Base-by-base conservation (phyloP, 2,113 vertebrate species). In the Cervus canadensis region DNA sequence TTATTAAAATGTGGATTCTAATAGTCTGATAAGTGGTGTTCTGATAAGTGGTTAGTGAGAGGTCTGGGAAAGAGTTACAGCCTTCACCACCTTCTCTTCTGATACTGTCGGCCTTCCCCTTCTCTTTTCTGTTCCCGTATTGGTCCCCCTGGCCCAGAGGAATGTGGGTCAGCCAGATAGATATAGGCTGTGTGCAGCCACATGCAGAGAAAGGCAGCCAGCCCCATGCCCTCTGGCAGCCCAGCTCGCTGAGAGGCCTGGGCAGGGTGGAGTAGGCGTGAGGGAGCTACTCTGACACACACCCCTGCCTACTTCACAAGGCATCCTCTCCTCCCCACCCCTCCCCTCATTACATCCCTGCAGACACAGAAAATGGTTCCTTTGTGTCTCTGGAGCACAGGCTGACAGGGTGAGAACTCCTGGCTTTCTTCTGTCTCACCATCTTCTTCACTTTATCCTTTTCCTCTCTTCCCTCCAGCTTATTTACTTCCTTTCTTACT, bases 121-220 rank as follows among this genome's bases (percentile, higher is more conserved):
- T 71, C 67, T 82, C 40, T 28, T 7, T 71, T 81, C 94, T 93
- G 28, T 71, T 89, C 94, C 84, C 28, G n/a, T 60, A 30, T 15
- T 83, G 67, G 84, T 71, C 64, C 95, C 33, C 87, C 95, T 50
- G 74, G 64, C 82, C 88, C 67, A 60, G n/a, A 96, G 78, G 82
- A 92, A 86, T 56, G 71, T 62, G 76, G 76, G 43, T 91, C 85
- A 76, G 94, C 67, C 57, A 62, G 79, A 16, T 33, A 90, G 91
- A 54, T 4, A 2, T 3, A 52, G 81, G 84, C 62, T n/a, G 4
- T 84, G 8, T 14, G 9, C 40, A 54, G 78, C 40, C 67, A 62
- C 76, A 3, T n/a, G 54, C 60, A 57, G 45, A 96, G 76, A 45
- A 54, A 28, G 56, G 5, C 45, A 71, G 71, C 30, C 16, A n/a